These are phyloP conservation scores for Tinea trinotella DNA, from an alignment of 2,888 invertebrate genomes.

Conservation along the genomic window DNA sequence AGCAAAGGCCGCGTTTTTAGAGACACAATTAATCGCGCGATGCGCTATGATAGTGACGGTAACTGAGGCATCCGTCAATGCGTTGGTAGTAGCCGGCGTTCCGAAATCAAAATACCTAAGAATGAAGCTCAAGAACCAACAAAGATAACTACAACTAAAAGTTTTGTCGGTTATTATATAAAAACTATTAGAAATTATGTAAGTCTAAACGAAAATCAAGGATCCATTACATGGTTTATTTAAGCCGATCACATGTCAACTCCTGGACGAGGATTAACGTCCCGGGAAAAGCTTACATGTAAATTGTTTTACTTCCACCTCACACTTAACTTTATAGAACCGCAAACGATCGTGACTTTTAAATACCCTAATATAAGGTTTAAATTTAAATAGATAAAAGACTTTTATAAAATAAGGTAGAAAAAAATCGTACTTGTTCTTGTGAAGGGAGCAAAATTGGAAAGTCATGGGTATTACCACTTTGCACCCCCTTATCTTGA, in stretches of 20 bases:
- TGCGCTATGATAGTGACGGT: no score
- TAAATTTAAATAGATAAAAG: background rate
- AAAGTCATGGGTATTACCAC: conserved; percentile 10
- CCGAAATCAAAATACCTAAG: no score
- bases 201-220: no score
- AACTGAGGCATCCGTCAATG: no score
- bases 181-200: no score
- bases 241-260: background rate
- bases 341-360: background rate
- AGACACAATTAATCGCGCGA: no score
- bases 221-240: background rate
- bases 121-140: no score
- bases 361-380: background rate
- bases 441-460: background rate
- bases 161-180: no score
- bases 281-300: conserved; percentile 13
- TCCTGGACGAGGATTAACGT: conserved; percentile 9
- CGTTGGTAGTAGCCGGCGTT: no score
- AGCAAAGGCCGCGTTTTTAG: no score
- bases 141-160: no score
- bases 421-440: conserved; percentile 11
- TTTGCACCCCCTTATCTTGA: conserved; percentile 11
- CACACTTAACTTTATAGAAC: background rate
- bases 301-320: conserved; percentile 6
- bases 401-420: conserved; percentile 7